Conservation (phyloP, 2,888 invertebrate species). For the Apotomis turbidana region DNA sequence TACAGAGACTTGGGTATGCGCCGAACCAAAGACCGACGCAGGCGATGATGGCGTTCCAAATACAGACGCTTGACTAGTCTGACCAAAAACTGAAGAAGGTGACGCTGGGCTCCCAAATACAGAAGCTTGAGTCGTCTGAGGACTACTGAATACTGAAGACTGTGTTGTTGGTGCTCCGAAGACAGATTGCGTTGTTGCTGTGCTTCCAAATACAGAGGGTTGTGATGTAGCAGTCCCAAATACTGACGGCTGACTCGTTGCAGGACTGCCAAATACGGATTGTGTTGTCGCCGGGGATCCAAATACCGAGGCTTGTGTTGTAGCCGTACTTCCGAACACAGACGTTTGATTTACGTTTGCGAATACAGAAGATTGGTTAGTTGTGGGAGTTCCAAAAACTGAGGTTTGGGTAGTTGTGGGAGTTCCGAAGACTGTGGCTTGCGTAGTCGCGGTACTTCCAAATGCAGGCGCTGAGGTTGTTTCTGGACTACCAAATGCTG, state of each 20-base stretch:
- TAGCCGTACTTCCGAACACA: conserved; percentile 46
- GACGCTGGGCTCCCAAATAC: conserved; percentile 50
- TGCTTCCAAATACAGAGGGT: conserved; percentile 57
- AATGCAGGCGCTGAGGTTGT: conserved; percentile 51
- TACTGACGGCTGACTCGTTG: conserved; percentile 50
- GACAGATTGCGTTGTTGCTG: conserved; percentile 52
- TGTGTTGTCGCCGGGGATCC: conserved; percentile 50
- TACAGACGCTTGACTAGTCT: conserved; percentile 47
- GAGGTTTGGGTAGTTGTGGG: conserved; percentile 50
- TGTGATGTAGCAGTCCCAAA: conserved; percentile 52
- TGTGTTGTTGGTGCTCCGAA: conserved; percentile 56
- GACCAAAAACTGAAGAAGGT: conserved; percentile 49
- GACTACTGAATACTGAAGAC: conserved; percentile 48
- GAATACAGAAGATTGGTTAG: conserved; percentile 47
- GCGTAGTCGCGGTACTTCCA: conserved; percentile 45
- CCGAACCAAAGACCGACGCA: conserved; percentile 51
- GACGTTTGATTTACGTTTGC: conserved; percentile 44
- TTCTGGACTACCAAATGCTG: conserved; percentile 14
- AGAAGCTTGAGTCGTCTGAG: conserved; percentile 50
- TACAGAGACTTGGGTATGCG: conserved; percentile 48
- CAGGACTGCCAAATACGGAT: conserved; percentile 50
- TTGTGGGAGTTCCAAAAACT: conserved; percentile 54
- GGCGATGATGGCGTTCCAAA: conserved; percentile 46
- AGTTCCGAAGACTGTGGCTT: conserved; percentile 48
- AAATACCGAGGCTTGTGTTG: conserved; percentile 53